Evolutionary conservation across 2,113 vertebrate genomes (phyloP), one percentile per base, ranked within the genome.

Genomic region (Caranx ignobilis): DNA sequence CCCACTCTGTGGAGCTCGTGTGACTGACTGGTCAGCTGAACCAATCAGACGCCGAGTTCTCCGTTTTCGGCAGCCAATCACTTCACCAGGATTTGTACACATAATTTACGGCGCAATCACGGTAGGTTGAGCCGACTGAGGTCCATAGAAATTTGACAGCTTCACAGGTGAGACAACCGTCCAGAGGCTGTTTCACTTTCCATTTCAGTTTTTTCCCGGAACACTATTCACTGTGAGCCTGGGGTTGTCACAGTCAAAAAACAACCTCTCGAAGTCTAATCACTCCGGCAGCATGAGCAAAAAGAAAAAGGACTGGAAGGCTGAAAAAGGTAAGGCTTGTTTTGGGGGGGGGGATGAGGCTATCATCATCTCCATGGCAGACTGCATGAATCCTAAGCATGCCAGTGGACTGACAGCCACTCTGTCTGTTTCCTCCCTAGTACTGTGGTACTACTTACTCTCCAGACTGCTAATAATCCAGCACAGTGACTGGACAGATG

Each of bases 221-320:
- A 77, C 86, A 87, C 92, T 75, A 50, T 80, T 95, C 93, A 84
- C 95, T 94, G 95, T 95, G 94, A 96, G 95, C 90, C 95, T 96
- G 95, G 95, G 95, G 94, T 95, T 95, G 93, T 43, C 89, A 94
- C 92, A 94, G 83, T 94, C 95, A 89, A 95, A 96, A 95, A 91
- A 88, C 93, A 94, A 67, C 82, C 87, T 89, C 85, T 91, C 89
- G 84, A 96, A 95, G 93, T 94, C 94, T 87, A 87, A 91, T 72
- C 92, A 94, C 71, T 91, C 94, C 94, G 94, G 95, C 92, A 96
- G 90, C 90, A 96, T 96, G 95, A 95, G 93, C 93, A 96, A 95
- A 93, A 95, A 95, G 95, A 96, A 96, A 96, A 95, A 95, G 94
- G 95, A 96, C 88, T 96, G 95, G 95, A 95, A 91, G 91, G 89